Evolutionary conservation across 2,113 vertebrate species (phyloP).

Genomic region (Gopherus evgoodei): DNA sequence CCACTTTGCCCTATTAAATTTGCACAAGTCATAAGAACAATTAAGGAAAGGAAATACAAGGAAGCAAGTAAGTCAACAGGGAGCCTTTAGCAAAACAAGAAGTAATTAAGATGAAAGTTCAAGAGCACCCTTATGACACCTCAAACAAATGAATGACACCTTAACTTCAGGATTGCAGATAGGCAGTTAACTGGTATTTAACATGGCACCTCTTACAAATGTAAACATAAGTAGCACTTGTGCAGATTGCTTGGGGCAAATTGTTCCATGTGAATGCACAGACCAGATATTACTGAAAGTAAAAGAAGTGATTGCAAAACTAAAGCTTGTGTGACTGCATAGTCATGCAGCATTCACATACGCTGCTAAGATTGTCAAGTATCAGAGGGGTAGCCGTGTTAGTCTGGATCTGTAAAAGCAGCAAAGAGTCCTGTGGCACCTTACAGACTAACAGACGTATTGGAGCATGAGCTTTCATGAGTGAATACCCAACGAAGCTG

Average conservation of each 20-base stretch:
- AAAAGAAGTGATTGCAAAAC: background rate
- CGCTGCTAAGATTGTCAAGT: background rate
- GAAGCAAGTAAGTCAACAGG: background rate
- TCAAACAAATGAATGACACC: background rate
- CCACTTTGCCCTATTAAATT: background rate
- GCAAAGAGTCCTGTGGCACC: too few species aligned
- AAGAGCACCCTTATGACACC: background rate
- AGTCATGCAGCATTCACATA: background rate
- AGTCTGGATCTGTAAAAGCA: too few species aligned
- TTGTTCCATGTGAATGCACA: too few species aligned
- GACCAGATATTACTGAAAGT: rapidly evolving
- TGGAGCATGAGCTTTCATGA: too few species aligned
- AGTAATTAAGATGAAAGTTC: background rate
- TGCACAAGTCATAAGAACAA: background rate
- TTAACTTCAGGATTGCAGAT: background rate
- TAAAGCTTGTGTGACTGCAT: rapidly evolving
- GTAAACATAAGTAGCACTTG: background rate
- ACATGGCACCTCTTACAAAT: background rate
- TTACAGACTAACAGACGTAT: too few species aligned
- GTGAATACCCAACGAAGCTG: too few species aligned
- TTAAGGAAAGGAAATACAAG: background rate
- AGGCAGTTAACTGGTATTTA: background rate
- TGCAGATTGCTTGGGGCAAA: background rate
- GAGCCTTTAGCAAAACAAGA: background rate
- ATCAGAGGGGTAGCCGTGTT: too few species aligned